Conservation (phyloP, 2,113 vertebrate genomes). For the Isurus oxyrinchus region DNA sequence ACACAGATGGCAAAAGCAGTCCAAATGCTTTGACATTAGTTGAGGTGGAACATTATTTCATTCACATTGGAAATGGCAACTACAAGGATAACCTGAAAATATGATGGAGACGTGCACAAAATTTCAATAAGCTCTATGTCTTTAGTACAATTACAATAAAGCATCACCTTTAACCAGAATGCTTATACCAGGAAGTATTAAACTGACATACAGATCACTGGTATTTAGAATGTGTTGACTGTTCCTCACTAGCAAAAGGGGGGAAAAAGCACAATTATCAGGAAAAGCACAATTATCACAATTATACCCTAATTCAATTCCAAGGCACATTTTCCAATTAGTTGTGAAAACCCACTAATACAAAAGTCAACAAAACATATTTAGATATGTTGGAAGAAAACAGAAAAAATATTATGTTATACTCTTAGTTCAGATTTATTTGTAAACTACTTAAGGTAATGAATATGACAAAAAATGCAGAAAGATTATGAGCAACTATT, state of each 20-base stretch:
- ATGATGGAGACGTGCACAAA: not conserved
- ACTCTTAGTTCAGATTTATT: slow-evolving; percentile 1
- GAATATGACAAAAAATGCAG: not conserved
- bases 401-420: not conserved
- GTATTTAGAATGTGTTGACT: not conserved
- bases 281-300: no score
- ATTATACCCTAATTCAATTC: not conserved
- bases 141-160: not conserved
- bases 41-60: not conserved
- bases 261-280: not conserved
- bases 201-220: not conserved
- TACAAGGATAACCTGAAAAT: not conserved
- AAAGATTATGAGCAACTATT: not conserved
- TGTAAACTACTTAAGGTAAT: not conserved
- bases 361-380: not conserved
- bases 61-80: not conserved
- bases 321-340: not conserved
- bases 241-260: no score
- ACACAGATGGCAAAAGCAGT: not conserved
- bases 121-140: not conserved
- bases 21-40: not conserved
- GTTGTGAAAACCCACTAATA: not conserved
- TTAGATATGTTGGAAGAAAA: not conserved
- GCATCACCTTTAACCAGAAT: not conserved
- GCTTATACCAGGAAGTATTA: not conserved